Evolutionary conservation across 2,888 invertebrate species (phyloP).

Genomic region (Deladenus siricidicola): DNA sequence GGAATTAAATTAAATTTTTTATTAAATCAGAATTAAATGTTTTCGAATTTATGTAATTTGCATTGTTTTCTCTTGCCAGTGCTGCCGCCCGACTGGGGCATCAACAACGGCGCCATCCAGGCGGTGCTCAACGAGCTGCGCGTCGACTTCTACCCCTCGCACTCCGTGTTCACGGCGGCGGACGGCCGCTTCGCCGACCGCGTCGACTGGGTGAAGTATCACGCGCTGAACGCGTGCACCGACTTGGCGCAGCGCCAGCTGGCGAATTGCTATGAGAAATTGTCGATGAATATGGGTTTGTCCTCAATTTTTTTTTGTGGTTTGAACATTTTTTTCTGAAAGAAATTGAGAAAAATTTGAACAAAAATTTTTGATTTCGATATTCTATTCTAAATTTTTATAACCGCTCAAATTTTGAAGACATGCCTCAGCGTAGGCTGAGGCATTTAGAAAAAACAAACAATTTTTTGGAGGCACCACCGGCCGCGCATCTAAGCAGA

Average conservation of each 20-base stretch:
- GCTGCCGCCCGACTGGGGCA: conserved; percentile 49
- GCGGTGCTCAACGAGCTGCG: conserved; percentile 69
- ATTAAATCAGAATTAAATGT: neutral
- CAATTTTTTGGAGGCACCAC: too few species aligned
- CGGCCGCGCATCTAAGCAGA: too few species aligned
- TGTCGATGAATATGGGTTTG: conserved; percentile 24
- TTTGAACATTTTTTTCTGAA: neutral
- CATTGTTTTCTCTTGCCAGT: conserved; percentile 1
- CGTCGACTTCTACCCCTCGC: conserved; percentile 85
- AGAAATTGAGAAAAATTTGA: neutral
- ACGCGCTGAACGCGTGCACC: conserved; percentile 36
- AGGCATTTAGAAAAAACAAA: too few species aligned
- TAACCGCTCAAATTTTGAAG: too few species aligned
- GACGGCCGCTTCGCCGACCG: conserved; percentile 50
- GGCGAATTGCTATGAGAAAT: conserved; percentile 30
- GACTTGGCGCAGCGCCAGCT: conserved; percentile 16
- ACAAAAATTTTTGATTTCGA: neutral
- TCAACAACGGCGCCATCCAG: conserved; percentile 83
- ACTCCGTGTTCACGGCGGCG: conserved; percentile 68
- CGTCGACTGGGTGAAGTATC: conserved; percentile 43
- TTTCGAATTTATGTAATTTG: neutral
- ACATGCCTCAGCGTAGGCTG: too few species aligned
- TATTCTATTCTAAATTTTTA: neutral
- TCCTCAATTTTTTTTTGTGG: neutral
- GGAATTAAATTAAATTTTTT: neutral